Evolutionary conservation across 2,888 invertebrate species (phyloP), one percentile per base, ranked within the genome.

Genomic region (Cephus pulcher): DNA sequence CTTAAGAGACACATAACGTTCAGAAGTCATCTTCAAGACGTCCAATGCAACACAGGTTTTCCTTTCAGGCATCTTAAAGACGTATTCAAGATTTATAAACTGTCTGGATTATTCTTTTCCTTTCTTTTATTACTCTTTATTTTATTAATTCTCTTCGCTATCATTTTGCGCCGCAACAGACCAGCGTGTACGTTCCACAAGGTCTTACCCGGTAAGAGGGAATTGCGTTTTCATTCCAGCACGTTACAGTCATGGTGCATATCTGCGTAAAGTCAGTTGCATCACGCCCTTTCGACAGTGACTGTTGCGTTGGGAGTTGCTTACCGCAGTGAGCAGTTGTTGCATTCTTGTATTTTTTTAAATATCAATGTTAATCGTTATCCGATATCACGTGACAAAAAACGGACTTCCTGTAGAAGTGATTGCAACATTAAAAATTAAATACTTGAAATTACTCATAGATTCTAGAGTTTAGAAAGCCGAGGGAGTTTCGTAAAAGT

Each of bases 221-320:
- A 81, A 82, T 76, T 75, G 80, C 80, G 78, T 82, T 84, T 82
- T 82, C 78, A 80, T 81, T 80, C 77, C 79, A 23, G 76, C 74
- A 80, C 77, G 79, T 80, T 83, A 79, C 80, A 78, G 82, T 82
- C 82, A 3, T 80, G 78, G 76, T 81, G 81, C 77, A 78, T 80
- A 77, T 83, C 83, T 80, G 81, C 82, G 80, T 82, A 80, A 82
- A 84, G 80, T 83, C 84, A 84, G 86, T 86, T 86, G 84, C 84
- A 86, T 84, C 85, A 85, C 84, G 83, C 81, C 80, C 82, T 81
- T 81, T 82, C 81, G 81, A 78, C 80, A 78, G 84, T 78, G 82
- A 83, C 82, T 78, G 80, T 76, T 79, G 78, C 32, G 23, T 9
- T 23, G 56, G 56, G 23, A 56, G 56, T 56, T 23, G 56, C 56